Evolutionary conservation across 2,888 invertebrate genomes (phyloP), one percentile per base, ranked within the genome.

Genomic region (Ecdyonurus torrentis): DNA sequence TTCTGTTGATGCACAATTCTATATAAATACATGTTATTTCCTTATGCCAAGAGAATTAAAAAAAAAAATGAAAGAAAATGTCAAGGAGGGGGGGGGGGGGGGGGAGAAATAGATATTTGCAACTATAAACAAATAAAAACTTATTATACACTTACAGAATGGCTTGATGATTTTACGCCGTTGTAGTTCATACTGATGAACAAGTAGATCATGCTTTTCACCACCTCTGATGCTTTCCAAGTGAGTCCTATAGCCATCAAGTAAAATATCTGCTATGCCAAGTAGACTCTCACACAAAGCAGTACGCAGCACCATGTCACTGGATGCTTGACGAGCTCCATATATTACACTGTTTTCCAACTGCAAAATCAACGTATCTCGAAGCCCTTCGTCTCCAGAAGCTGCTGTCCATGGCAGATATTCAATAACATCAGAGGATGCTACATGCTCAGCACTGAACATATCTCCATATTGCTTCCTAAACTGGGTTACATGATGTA

Each of bases 351-450:
- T 63, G 20, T 50, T 23, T 5, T 70, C 70, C 70, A 75, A 76
- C 74, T 76, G 67, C 63, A 72, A 70, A 65, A 76, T 69, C 2
- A 83, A 70, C 1, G 76, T 71, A 68, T 81, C 79, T 25, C 76
- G 73, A 2, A 82, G 68, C 22, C 80, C 79, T 62, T 76, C 74
- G 61, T 77, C 75, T 3, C 86, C 86, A 15, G 78, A 72, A 61
- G 83, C 79, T 1, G 84, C 82, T 0, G 89, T 87, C 90, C 90
- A 91, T 0, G 89, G 88, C 19, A 86, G 73, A 71, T 84, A 86
- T 70, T 88, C 87, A 5, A 63, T 52, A 7, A 55, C 7, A n/a
- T 55, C 55, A 5, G 55, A 55, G 55, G 55, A n/a, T 7, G 5
- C 5, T 10, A 55, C 55, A 7, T n/a, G 63, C 61, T 65, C 73